phyloP scores from a whole-genome alignment of 2,113 vertebrate genomes.

The Ictalurus furcatus region DNA sequence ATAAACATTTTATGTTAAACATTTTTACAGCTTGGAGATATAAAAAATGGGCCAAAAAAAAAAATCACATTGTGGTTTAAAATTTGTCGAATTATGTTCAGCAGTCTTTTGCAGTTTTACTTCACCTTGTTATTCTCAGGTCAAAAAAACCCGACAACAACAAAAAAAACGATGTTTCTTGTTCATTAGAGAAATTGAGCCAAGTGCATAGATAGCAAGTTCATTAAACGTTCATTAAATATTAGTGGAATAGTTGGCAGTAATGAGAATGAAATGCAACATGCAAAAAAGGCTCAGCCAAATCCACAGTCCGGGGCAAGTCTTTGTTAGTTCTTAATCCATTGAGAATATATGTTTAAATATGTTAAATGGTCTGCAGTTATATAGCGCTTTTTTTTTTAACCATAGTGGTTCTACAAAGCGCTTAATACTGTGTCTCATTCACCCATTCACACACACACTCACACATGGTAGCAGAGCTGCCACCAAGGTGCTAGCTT shows the following conservation, averaged over 20 bases:
- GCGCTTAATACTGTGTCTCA: no score
- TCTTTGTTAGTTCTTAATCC: neutral
- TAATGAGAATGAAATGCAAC: slow-evolving; percentile 19
- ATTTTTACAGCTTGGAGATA: neutral
- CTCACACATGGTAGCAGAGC: no score
- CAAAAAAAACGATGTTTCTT: neutral
- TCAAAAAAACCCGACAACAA: neutral
- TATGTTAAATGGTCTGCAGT: no score
- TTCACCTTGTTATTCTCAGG: neutral
- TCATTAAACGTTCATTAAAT: slow-evolving; percentile 32
- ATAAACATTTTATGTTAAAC: no score
- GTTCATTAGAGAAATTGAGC: neutral
- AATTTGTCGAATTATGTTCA: neutral
- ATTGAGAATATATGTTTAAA: neutral
- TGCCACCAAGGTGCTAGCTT: no score
- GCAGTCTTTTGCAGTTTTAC: neutral
- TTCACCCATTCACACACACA: no score
- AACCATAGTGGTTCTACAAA: no score
- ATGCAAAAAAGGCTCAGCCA: neutral
- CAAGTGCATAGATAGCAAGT: neutral
- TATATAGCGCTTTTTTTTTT: no score
- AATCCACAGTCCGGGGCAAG: neutral
- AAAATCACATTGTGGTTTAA: neutral
- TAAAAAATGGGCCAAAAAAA: neutral
- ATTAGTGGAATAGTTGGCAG: slow-evolving; percentile 26